These are phyloP conservation scores for Agrilus cyanescens DNA, from an alignment of 2,888 invertebrate genomes.

Conservation along the genomic window DNA sequence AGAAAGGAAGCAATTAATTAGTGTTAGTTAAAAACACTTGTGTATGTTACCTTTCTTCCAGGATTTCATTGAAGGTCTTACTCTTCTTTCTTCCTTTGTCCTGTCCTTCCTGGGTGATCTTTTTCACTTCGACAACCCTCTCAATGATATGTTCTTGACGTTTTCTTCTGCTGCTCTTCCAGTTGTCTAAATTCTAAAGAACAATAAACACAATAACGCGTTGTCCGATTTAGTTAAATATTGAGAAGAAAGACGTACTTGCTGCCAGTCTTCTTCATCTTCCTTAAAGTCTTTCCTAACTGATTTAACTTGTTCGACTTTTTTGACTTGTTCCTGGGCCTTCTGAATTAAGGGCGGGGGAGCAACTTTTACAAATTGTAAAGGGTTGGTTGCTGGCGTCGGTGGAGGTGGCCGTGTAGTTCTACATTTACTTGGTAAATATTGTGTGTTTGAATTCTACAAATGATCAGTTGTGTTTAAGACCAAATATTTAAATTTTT, in stretches of 20 bases:
- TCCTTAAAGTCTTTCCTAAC: conserved; percentile 69
- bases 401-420: conserved; percentile 64
- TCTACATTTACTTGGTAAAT: conserved; percentile 37
- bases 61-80: conserved; percentile 91
- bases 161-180: conserved; percentile 89
- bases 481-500: too few species aligned
- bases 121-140: conserved; percentile 79
- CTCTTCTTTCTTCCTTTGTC: conserved; percentile 62
- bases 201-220: background rate
- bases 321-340: conserved; percentile 73
- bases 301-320: conserved; percentile 75
- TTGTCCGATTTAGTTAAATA: background rate
- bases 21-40: background rate
- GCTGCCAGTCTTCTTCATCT: conserved; percentile 85
- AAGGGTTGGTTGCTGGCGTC: conserved; percentile 74
- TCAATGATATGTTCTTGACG: conserved; percentile 84
- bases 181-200: conserved; percentile 77
- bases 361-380: conserved; percentile 81
- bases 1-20: background rate
- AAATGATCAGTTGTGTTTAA: too few species aligned
- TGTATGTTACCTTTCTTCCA: conserved; percentile 64
- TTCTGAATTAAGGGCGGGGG: conserved; percentile 78
- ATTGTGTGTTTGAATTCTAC: conserved; percentile 33
- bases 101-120: conserved; percentile 60
- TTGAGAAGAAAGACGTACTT: conserved; percentile 45